Evolutionary conservation across 2,888 invertebrate genomes (phyloP), one percentile per base, ranked within the genome.

Genomic region (Euzophera pinguis): DNA sequence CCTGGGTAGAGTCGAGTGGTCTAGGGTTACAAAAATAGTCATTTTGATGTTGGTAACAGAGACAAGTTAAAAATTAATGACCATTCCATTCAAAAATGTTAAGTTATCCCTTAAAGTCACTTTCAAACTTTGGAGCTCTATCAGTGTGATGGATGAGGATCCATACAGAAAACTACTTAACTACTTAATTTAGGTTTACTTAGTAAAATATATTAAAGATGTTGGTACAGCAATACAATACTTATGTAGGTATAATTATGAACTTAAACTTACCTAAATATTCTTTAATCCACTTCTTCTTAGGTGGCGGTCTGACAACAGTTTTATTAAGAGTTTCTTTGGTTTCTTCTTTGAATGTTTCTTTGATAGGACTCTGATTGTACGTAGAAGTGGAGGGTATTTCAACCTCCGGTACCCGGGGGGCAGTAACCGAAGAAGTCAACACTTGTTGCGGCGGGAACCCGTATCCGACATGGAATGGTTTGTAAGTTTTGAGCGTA

Each of bases 211-310:
- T n/a, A n/a, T n/a, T n/a, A n/a, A n/a, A n/a, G n/a, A n/a, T n/a
- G n/a, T n/a, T n/a, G n/a, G n/a, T n/a, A n/a, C n/a, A n/a, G n/a
- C n/a, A n/a, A n/a, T n/a, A n/a, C n/a, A n/a, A n/a, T n/a, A n/a
- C n/a, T n/a, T n/a, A n/a, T n/a, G n/a, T n/a, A 69, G 70, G 69
- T 67, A 70, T 39, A 9, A 8, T 8, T 38, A 6, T 32, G 3
- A 49, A 16, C 35, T 37, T 45, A 42, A 54, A 83, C 92, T 92
- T 81, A 87, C 92, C 92, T 65, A 93, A 81, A 75, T 93, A 94
- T 73, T 93, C 93, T 67, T 91, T 92, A 61, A 94, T 93, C 94
- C 94, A 94, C 78, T 94, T 94, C 88, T 94, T 94, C 85, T 94
- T 94, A 41, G 94, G 94, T 52, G 94, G 92, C 35, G 93, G 91